Conservation (phyloP, 2,888 invertebrate species). For the Philopedon plagiatum region DNA sequence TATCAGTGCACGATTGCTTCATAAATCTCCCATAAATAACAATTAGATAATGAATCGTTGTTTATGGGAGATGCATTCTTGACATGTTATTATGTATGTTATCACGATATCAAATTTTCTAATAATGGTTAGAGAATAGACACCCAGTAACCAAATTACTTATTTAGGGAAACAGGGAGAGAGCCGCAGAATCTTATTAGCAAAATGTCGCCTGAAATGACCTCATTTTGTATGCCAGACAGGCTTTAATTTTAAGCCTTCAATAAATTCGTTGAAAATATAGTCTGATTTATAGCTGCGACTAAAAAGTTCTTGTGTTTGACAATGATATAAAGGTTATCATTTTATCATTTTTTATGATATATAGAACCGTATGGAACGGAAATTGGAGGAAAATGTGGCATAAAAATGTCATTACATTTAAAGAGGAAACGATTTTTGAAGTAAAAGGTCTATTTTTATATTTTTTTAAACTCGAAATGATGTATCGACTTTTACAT, state of each 20-base stretch:
- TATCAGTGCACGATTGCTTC: no score
- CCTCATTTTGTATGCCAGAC: conserved; percentile 7
- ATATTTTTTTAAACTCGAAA: no score
- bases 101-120: no score
- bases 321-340: not conserved
- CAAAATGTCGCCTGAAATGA: conserved; percentile 14
- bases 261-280: conserved; percentile 14
- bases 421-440: no score
- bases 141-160: conserved; percentile 13
- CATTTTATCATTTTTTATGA: conserved; percentile 1
- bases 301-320: conserved; percentile 3
- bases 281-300: conserved; percentile 5
- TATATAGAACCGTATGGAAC: not conserved
- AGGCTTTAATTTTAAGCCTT: conserved; percentile 15
- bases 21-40: no score
- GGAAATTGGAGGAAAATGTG: not conserved
- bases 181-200: conserved; percentile 10
- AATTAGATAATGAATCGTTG: no score
- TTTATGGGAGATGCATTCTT: no score
- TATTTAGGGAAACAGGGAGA: conserved; percentile 4
- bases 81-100: no score
- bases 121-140: not conserved
- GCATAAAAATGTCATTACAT: not conserved
- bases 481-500: no score
- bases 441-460: no score